Conservation (phyloP, 2,797 vertebrate species). For the Ptychobarbus kaznakovi region DNA sequence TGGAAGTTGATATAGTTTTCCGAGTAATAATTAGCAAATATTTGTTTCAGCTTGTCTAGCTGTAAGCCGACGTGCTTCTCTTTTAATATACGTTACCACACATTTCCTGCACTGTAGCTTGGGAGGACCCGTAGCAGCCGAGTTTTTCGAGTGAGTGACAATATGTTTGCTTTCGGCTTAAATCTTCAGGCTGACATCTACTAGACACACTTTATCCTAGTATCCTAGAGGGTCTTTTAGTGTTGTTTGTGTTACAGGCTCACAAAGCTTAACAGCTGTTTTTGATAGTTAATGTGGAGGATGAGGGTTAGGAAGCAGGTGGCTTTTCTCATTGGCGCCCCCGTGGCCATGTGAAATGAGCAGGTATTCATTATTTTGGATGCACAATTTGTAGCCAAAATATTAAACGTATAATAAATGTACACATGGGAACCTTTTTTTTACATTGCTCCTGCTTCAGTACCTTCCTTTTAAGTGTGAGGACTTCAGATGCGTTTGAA, state of each 20-base stretch:
- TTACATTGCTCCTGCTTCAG: background rate
- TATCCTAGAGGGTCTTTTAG: background rate
- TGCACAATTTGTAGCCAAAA: conserved; percentile 47
- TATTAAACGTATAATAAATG: background rate
- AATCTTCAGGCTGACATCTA: background rate
- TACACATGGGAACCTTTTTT: too few relatives aligned
- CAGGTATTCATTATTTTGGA: conserved; percentile 44
- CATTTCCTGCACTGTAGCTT: conserved; percentile 1
- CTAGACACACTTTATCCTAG: background rate
- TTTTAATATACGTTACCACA: background rate
- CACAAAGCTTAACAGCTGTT: conserved; percentile 67
- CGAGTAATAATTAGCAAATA: background rate
- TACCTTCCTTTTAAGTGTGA: background rate
- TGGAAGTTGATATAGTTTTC: background rate
- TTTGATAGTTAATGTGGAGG: conserved; percentile 65
- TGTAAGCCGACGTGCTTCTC: background rate
- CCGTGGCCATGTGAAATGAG: conserved; percentile 50
- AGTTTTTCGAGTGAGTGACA: background rate
- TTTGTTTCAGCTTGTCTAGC: background rate
- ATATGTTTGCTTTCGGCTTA: background rate
- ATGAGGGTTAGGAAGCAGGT: conserved; percentile 63
- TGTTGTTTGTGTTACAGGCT: conserved; percentile 26
- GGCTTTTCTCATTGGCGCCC: conserved; percentile 61
- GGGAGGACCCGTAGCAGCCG: background rate
- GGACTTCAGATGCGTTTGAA: background rate